phyloP scores from a whole-genome alignment of 35 echinoderm and acorn worm genomes.

The Acanthaster planci region DNA sequence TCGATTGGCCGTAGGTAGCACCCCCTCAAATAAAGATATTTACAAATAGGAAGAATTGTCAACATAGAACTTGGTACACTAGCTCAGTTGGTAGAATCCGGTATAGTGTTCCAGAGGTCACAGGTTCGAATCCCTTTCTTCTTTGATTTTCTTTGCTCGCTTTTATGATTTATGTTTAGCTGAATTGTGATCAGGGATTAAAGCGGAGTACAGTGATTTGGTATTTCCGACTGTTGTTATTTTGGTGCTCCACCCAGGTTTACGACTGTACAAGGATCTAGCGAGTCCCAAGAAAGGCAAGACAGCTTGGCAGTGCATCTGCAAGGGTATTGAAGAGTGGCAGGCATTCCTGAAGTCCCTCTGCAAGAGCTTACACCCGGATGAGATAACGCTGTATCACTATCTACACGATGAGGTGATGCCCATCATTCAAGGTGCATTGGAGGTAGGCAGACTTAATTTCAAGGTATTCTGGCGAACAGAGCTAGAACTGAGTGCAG shows the following conservation, averaged over 20 bases:
- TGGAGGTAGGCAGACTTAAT: slow-evolving; percentile 23
- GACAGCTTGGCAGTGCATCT: slow-evolving; percentile 38
- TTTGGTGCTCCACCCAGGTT: not conserved
- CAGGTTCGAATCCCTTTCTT: too few relatives aligned
- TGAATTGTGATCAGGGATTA: too few relatives aligned
- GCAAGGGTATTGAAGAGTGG: slow-evolving; percentile 29
- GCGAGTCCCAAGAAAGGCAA: slow-evolving; percentile 26
- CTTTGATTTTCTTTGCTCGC: too few relatives aligned
- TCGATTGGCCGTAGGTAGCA: too few relatives aligned
- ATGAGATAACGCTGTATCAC: slow-evolving; percentile 29
- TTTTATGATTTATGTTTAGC: too few relatives aligned
- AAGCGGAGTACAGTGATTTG: not conserved
- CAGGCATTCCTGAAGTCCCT: slow-evolving; percentile 27
- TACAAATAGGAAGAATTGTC: too few relatives aligned
- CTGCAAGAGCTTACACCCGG: slow-evolving; percentile 3
- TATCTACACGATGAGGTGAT: slow-evolving; percentile 44
- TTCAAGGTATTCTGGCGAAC: too few relatives aligned
- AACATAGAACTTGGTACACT: too few relatives aligned
- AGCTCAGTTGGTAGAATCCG: too few relatives aligned
- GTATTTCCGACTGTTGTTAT: not conserved
- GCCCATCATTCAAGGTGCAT: slow-evolving; percentile 27
- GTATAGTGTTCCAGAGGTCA: too few relatives aligned
- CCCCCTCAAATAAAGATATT: too few relatives aligned
- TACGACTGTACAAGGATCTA: slow-evolving; percentile 34
- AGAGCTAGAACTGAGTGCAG: too few relatives aligned